A percentile compares a stretch with the other conserved stretches of the same genome.
phyloP scores from a whole-genome alignment of 1,140 invertebrate species.

The Drosophila cardini region DNA sequence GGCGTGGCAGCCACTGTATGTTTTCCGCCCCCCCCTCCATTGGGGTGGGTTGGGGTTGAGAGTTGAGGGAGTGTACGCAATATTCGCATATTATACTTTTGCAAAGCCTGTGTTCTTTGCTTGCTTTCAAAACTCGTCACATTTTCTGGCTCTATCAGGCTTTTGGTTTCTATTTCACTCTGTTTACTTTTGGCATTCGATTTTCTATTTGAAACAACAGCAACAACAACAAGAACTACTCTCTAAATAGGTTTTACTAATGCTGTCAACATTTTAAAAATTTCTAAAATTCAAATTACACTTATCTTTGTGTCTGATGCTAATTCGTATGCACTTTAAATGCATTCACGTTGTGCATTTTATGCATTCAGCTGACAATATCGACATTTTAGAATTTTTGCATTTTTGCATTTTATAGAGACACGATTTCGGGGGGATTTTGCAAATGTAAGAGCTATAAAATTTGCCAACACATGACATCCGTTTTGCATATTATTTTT shows the following conservation, averaged over 20 bases:
- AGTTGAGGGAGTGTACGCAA: conserved; percentile 71
- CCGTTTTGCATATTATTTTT: conserved; percentile 10
- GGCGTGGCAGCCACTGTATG: conserved; percentile 30
- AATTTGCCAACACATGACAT: conserved; percentile 16
- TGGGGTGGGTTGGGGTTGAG: conserved; percentile 17
- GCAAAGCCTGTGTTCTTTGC: conserved; percentile 46
- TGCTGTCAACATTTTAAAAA: conserved; percentile 57
- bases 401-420: conserved; percentile 13
- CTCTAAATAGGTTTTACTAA: conserved; percentile 60
- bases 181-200: conserved; percentile 52
- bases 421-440: neutral
- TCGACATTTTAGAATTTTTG: conserved; percentile 20
- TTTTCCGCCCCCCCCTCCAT: conserved; percentile 1
- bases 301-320: conserved; percentile 27
- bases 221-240: conserved; percentile 5
- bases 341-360: neutral
- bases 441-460: neutral
- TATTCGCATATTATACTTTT: conserved; percentile 54
- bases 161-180: conserved; percentile 6
- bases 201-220: conserved; percentile 49
- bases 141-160: conserved; percentile 37
- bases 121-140: conserved; percentile 60
- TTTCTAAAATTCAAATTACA: conserved; percentile 37
- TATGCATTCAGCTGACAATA: conserved; percentile 13
- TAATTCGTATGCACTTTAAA: conserved; percentile 30